A percentile compares a stretch with the other conserved stretches of the same genome.
Evolutionary conservation across 2,113 vertebrate species (phyloP).

Genomic region (Alectura lathami): DNA sequence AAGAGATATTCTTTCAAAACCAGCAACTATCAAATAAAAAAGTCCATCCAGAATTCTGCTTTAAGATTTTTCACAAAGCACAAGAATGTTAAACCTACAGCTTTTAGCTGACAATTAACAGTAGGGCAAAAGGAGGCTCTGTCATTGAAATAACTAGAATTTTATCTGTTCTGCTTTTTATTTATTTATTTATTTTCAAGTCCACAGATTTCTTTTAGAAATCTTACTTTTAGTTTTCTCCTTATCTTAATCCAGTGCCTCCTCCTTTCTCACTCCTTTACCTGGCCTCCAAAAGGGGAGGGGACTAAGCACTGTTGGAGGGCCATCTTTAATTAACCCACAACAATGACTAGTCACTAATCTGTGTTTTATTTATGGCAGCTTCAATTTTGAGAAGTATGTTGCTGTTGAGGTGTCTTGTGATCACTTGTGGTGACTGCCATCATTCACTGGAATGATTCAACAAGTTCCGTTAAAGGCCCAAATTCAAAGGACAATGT

Average conservation of each 20-base stretch:
- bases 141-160: background rate
- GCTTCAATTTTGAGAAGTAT: background rate
- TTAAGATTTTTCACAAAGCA: background rate
- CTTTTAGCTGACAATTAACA: background rate
- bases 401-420: background rate
- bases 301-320: too few species aligned
- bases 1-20: background rate
- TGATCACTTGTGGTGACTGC: background rate
- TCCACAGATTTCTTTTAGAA: background rate
- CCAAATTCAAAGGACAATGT: background rate
- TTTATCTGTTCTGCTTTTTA: background rate
- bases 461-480: background rate
- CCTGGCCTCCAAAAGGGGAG: too few species aligned
- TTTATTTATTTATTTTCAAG: background rate
- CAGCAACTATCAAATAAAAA: background rate
- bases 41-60: background rate
- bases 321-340: too few species aligned
- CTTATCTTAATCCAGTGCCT: too few species aligned
- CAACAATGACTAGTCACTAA: background rate
- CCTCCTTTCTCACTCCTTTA: too few species aligned
- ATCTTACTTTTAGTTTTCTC: too few species aligned
- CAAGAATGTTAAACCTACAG: background rate
- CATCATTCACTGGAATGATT: background rate
- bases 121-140: background rate
- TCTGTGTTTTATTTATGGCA: background rate